Evolutionary conservation across 2,888 invertebrate species (phyloP).

Genomic region (Harpalus rufipes): DNA sequence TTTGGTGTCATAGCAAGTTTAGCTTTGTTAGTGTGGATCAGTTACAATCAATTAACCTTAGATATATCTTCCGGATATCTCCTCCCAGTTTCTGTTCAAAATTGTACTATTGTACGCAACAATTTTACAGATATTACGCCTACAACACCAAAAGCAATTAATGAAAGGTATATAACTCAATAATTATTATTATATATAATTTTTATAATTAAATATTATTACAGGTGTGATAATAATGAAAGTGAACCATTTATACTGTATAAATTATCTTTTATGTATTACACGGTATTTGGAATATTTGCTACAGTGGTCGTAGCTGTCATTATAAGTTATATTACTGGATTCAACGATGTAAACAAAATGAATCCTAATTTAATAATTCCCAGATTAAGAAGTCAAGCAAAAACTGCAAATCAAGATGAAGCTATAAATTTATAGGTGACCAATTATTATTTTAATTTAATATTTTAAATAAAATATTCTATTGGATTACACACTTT

Average conservation of each 20-base stretch:
- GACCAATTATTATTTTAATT: neutral
- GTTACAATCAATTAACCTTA: neutral
- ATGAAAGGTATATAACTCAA: neutral
- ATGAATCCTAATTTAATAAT: constrained; percentile 8
- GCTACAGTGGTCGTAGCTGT: neutral
- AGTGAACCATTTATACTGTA: neutral
- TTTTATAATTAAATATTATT: neutral
- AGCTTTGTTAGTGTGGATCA: neutral
- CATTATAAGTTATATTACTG: constrained; percentile 4
- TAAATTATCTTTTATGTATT: constrained; percentile 9
- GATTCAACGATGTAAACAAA: constrained; percentile 5
- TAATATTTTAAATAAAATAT: no score
- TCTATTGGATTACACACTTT: no score
- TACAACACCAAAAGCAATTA: neutral
- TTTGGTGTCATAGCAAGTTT: neutral
- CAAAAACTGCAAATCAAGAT: neutral
- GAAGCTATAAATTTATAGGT: neutral
- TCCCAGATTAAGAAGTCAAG: neutral
- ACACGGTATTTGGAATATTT: neutral
- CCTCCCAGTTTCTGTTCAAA: neutral
- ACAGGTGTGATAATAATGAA: neutral
- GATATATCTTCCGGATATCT: neutral
- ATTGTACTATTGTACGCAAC: neutral
- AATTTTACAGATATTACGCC: neutral
- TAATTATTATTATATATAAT: neutral